A percentile compares a stretch with the other conserved stretches of the same genome.
Conservation (phyloP, 2,113 vertebrate species). For the Trematomus loennbergii region DNA sequence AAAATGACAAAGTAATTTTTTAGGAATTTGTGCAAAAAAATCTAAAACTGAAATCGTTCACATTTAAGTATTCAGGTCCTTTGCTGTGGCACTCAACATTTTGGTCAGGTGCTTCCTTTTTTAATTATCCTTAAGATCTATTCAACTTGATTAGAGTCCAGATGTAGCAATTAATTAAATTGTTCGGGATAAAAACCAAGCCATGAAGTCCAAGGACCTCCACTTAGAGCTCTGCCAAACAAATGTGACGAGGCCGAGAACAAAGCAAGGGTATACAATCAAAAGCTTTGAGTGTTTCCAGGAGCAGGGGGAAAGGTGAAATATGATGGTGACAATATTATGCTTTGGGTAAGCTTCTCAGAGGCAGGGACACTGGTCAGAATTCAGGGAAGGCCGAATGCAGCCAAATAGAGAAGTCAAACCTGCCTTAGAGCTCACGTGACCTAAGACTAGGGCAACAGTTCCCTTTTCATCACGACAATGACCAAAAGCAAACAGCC, state of each 20-base stretch:
- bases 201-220: neutral
- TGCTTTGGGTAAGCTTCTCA: neutral
- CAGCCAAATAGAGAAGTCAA: constrained; percentile 2
- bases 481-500: neutral
- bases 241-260: neutral
- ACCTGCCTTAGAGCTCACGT: neutral
- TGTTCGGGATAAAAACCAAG: too few species aligned
- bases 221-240: neutral
- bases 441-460: neutral
- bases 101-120: too few species aligned
- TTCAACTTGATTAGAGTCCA: too few species aligned
- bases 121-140: too few species aligned
- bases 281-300: neutral
- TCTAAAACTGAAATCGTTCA: too few species aligned
- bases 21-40: too few species aligned
- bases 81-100: too few species aligned
- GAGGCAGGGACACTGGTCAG: neutral
- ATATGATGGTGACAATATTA: neutral
- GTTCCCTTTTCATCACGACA: neutral
- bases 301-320: neutral
- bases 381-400: neutral
- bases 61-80: too few species aligned
- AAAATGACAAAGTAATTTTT: too few species aligned
- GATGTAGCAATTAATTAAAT: too few species aligned
- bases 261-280: neutral